phyloP scores from a whole-genome alignment of 1,140 invertebrate genomes.

The Aphis craccivora region DNA sequence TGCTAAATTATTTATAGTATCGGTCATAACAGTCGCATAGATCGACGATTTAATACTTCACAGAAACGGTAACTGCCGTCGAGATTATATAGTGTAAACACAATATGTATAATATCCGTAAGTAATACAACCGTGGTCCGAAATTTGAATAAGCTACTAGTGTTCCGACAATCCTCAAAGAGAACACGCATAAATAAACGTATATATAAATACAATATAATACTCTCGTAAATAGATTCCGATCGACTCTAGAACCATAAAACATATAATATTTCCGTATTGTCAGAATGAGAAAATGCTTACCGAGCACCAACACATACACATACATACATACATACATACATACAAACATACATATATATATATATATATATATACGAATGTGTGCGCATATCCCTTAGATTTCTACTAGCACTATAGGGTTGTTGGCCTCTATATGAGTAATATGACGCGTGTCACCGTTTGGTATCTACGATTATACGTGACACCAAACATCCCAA shows the following conservation, averaged over 20 bases:
- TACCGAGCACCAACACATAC: neutral
- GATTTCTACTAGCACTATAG: neutral
- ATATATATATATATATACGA: neutral
- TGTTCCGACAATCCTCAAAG: neutral
- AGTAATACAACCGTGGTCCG: neutral
- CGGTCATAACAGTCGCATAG: constrained; percentile 23
- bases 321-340: neutral
- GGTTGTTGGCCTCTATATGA: constrained; percentile 37
- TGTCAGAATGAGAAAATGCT: constrained; percentile 13
- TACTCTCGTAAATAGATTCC: constrained; percentile 1
- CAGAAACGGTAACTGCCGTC: neutral
- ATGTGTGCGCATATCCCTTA: neutral
- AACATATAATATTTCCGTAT: constrained; percentile 31
- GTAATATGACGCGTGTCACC: constrained; percentile 58
- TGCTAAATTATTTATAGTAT: constrained; percentile 51
- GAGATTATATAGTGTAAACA: constrained; percentile 15
- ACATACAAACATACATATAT: too few relatives aligned
- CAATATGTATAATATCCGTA: neutral
- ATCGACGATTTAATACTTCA: constrained; percentile 41
- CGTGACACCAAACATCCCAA: constrained; percentile 55
- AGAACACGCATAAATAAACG: constrained; percentile 16
- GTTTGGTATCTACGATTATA: constrained; percentile 51
- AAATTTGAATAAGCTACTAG: constrained; percentile 41
- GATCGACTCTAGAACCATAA: neutral
- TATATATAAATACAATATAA: neutral